Base-by-base conservation (phyloP, 2,888 invertebrate species). In the Acleris sparsana region DNA sequence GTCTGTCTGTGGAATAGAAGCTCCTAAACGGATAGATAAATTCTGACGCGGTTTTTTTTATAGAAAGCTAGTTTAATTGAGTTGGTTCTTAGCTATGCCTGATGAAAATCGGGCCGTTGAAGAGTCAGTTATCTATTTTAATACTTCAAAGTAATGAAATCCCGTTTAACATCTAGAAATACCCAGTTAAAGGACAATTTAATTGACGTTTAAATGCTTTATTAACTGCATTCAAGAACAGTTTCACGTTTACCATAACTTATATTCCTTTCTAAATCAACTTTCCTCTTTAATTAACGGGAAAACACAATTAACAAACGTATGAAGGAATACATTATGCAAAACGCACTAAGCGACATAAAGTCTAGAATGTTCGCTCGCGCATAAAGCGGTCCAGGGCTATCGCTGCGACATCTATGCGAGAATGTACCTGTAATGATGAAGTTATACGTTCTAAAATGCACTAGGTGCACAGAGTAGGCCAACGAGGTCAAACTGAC, bases 351-450 rank as follows among this genome's bases (percentile, higher is more conserved):
- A 33, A 48, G 56, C 46, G 52, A 66, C 65, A 46, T 61, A 66
- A 61, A 60, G 55, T 66, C 65, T 51, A 66, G 65, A 66, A 61
- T 66, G 65, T 66, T 52, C 56, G 46, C 49, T 49, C 18, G 51
- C 46, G 46, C 61, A 61, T 66, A 57, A 61, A 61, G 61, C 65
- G 55, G 64, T 22, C 60, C 25, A 64, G 43, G 46, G 46, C 61
- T 66, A 79, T 78, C 79, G 70, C 18, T 39, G 16, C 62, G 63
- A 68, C 62, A 79, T 79, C 76, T 77, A 69, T 53, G 75, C 77
- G 70, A 71, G 73, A 59, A 65, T 65, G 65, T 44, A 70, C 72
- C 61, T 56, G 73, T 78, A 79, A 78, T 78, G 78, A 79, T 79
- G 77, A 71, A 75, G 78, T 71, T 72, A 70, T 65, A 60, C 65